These are phyloP conservation scores for Hycleus cichorii DNA, from an alignment of 1,140 invertebrate species.

Conservation along the genomic window DNA sequence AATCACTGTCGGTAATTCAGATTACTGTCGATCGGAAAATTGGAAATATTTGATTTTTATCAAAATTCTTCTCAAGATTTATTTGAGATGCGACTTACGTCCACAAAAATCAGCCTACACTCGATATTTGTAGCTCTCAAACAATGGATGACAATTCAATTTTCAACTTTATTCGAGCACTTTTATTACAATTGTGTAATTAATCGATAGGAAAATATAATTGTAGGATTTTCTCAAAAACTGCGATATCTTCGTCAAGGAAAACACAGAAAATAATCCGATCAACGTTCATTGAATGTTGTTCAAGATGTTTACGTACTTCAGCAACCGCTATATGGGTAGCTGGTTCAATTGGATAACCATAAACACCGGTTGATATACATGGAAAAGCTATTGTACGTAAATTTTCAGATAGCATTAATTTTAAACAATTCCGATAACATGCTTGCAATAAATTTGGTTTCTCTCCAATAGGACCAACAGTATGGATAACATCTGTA, in stretches of 20 bases:
- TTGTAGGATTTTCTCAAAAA: slow-evolving; percentile 67
- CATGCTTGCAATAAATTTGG: slow-evolving; percentile 56
- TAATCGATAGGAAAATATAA: slow-evolving; percentile 57
- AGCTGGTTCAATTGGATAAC: slow-evolving; percentile 70
- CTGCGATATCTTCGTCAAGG: slow-evolving; percentile 58
- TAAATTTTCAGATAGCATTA: slow-evolving; percentile 54
- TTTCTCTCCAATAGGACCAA: slow-evolving; percentile 69
- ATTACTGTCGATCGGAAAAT: no score
- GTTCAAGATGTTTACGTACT: slow-evolving; percentile 59
- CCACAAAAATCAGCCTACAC: no score
- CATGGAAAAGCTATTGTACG: slow-evolving; percentile 74
- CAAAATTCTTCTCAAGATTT: no score
- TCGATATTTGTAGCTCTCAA: no score
- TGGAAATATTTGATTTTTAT: no score
- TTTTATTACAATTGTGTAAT: background rate
- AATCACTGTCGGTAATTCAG: no score
- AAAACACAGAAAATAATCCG: slow-evolving; percentile 79
- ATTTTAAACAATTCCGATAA: slow-evolving; percentile 59
- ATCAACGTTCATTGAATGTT: slow-evolving; percentile 56
- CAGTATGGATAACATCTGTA: slow-evolving; percentile 77
- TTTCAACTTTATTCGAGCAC: no score
- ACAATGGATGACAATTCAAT: no score
- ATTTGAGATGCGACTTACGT: no score
- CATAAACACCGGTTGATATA: slow-evolving; percentile 80
- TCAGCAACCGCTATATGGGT: slow-evolving; percentile 63